Evolutionary conservation across 2,888 invertebrate species (phyloP), one percentile per base, ranked within the genome.

Genomic region (Drosophila antonietae): DNA sequence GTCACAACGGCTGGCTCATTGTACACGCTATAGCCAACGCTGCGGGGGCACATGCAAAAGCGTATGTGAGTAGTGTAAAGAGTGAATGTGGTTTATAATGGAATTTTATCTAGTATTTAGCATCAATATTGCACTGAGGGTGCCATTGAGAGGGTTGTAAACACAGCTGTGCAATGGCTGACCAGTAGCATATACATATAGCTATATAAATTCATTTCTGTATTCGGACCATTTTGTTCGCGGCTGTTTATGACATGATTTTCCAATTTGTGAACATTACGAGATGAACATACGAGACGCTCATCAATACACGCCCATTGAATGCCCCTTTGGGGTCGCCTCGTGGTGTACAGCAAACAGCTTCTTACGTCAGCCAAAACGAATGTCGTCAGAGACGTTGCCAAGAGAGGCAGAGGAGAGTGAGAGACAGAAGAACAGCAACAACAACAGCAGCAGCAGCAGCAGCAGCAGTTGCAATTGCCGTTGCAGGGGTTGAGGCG

Each of bases 171-270:
- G 18, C 31, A 33, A 8, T 2, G 55, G 9, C 33, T 59, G 51
- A 49, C 41, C 44, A 35, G 51, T 23, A 14, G 18, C 18, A 37
- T 33, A n/a, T 33, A 31, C 31, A 33, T 33, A 31, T 37, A 33
- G 35, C 9, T 15, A 35, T 52, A 15, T 14, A 10, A 20, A 52
- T 31, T 10, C 23, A 39, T 35, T 53, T 57, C 8, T 68, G 61
- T 56, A 55, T 69, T 75, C 31, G 47, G 84, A 68, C 66, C 61
- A 52, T 33, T 20, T 47, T 5, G 56, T 75, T 86, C 47, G 59
- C 56, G 85, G 90, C 75, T 68, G 77, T 79, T 83, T 87, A 81
- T 84, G 84, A 91, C 91, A 90, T 90, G 90, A 80, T 81, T 90
- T 84, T 82, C 74, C 86, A 77, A 86, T 86, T 86, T 86, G 75